Percentiles rank a stretch among this genome's conserved stretches.
Evolutionary conservation across 1,140 invertebrate genomes (phyloP).

Genomic region (Scaptodrosophila lebanonensis): DNA sequence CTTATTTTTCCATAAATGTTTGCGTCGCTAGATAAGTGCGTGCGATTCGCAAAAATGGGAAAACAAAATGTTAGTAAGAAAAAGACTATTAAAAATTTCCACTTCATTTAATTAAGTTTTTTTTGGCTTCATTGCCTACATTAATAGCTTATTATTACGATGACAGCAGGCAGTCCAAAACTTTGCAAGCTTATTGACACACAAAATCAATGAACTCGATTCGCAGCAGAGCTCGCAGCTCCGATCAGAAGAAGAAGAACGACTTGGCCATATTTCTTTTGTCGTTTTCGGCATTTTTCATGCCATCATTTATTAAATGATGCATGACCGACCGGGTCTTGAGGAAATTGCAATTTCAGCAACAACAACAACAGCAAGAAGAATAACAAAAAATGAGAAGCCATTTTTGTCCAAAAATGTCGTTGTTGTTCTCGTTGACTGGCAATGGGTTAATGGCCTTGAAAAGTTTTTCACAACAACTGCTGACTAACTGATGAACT

Average conservation of each 20-base stretch:
- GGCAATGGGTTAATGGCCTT: no score
- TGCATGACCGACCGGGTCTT: conserved; percentile 22
- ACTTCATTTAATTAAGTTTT: conserved; percentile 37
- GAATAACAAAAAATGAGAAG: conserved; percentile 3
- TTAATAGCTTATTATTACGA: conserved; percentile 28
- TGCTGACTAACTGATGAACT: no score
- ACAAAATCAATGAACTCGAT: conserved; percentile 65
- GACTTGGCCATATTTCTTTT: conserved; percentile 37
- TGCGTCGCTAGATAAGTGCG: no score
- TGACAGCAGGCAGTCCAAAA: conserved; percentile 16
- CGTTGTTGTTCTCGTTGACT: conserved; percentile 1
- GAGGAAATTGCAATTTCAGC: conserved; percentile 30
- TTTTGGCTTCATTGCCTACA: conserved; percentile 44
- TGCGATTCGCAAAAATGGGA: no score
- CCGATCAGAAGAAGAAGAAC: conserved; percentile 34
- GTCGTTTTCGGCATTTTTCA: conserved; percentile 21
- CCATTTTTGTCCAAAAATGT: conserved; percentile 16
- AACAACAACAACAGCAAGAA: no score
- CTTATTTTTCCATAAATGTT: no score
- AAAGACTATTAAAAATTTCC: conserved; percentile 39
- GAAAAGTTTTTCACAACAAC: no score
- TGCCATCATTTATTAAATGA: conserved; percentile 45
- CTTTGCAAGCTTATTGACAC: conserved; percentile 59
- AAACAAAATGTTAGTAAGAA: conserved; percentile 3
- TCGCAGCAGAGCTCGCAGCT: conserved; percentile 8